Evolutionary conservation across 2,797 vertebrate genomes (phyloP).

Genomic region (Mus minutoides): DNA sequence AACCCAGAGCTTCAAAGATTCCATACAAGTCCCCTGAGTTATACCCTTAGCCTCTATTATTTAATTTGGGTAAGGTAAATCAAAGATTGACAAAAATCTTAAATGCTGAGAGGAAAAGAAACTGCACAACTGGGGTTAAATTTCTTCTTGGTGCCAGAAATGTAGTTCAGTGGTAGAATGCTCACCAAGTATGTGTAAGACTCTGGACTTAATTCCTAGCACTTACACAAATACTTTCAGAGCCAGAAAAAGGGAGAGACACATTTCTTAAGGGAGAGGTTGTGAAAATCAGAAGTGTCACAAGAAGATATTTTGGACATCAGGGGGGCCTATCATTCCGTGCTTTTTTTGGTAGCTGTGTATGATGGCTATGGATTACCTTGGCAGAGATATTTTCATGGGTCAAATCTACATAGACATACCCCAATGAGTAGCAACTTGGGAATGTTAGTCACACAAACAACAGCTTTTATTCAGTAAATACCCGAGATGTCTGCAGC

Average conservation of each 20-base stretch:
- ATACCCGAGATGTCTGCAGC: neutral
- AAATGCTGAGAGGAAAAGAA: neutral
- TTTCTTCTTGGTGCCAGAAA: neutral
- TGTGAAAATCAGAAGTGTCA: slow-evolving; percentile 44
- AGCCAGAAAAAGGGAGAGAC: neutral
- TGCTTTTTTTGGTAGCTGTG: slow-evolving; percentile 2
- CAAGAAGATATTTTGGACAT: neutral
- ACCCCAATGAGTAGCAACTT: neutral
- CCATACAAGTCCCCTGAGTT: neutral
- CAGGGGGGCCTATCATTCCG: neutral
- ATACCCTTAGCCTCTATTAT: neutral
- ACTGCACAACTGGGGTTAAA: neutral
- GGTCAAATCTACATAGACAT: neutral
- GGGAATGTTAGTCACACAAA: neutral
- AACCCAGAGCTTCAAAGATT: neutral
- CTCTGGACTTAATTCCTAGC: neutral
- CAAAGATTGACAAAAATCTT: neutral
- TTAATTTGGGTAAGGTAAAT: neutral
- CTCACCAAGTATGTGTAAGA: neutral
- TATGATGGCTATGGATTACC: neutral
- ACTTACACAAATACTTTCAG: neutral
- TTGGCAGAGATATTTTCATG: neutral
- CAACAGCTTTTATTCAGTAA: neutral
- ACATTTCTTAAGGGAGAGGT: slow-evolving; percentile 15
- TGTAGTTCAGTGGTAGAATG: neutral